Base-by-base conservation (phyloP, 2,113 vertebrate genomes). In the Amblyornis subalaris region DNA sequence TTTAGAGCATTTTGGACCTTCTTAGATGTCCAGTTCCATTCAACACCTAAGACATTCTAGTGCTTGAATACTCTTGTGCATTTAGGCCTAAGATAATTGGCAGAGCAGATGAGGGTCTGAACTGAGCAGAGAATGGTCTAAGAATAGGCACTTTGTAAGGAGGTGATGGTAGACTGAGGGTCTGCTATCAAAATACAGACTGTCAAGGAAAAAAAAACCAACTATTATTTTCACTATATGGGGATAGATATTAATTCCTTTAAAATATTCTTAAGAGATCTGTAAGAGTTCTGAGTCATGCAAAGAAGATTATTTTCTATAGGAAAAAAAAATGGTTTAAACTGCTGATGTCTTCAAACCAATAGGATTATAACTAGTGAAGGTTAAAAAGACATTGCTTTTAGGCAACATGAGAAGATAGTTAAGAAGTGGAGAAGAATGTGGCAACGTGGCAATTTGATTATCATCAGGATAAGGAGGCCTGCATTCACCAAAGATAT, bases 161-260 rank as follows among this genome's bases (percentile, higher is more conserved):
- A 71, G 17, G 12, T 36, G 7, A 45, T 55, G 4, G 18, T 16
- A 66, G n/a, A 65, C 3, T 50, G 45, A 44, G 8, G 18, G 53
- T 53, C 13, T 88, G 50, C 21, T 84, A 33, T 67, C 26, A 81
- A 19, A 82, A 77, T 29, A 26, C 6, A 67, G 14, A 35, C 14
- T 66, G 20, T 16, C 13, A 79, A 29, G n/a, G 20, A 48, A 42
- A 38, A 75, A 75, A 12, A 2, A 0, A 3, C 3, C 7, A 25
- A 36, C 10, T 44, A 29, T 69, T 65, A 44, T 85, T 94, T 82
- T 48, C 26, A 29, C 29, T 82, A 7, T 23, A 9, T 1, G 71
- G 33, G 18, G 5, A 75, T 79, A 85, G 5, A 2, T 48, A 62
- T 40, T 78, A 38, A 42, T 66, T 89, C 58, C 5, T 61, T 51